Percentiles rank a stretch among this genome's conserved stretches.
These are phyloP conservation scores for Neocloeon triangulifer DNA, from an alignment of 1,140 invertebrate genomes.

Conservation along the genomic window DNA sequence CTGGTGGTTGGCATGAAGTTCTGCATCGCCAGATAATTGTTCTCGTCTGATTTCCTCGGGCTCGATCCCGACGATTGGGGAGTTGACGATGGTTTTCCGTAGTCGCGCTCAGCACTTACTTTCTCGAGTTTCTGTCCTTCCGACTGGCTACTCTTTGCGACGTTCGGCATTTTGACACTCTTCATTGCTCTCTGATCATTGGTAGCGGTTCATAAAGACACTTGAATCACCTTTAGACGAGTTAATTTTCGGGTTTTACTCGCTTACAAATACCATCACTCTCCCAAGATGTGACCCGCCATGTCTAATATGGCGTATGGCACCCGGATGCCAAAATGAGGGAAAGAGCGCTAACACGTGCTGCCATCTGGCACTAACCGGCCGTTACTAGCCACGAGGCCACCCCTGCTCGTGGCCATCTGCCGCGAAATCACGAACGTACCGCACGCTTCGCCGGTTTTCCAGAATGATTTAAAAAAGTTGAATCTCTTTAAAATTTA, in stretches of 20 bases:
- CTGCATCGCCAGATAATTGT: constrained; percentile 47
- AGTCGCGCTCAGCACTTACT: constrained; percentile 26
- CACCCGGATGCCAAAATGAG: constrained; percentile 1
- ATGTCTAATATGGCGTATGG: constrained; percentile 3
- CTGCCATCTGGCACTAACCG: too few relatives aligned
- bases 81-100: constrained; percentile 31
- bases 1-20: constrained; percentile 64
- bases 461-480: too few relatives aligned
- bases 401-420: too few relatives aligned
- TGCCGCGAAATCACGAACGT: too few relatives aligned
- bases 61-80: constrained; percentile 34
- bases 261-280: too few relatives aligned
- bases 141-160: constrained; percentile 44
- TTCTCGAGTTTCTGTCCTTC: constrained; percentile 56
- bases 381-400: too few relatives aligned
- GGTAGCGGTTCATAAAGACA: neutral
- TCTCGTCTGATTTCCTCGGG: constrained; percentile 51
- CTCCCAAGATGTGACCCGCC: constrained; percentile 2
- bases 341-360: too few relatives aligned
- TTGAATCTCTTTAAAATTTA: too few relatives aligned
- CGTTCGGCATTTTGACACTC: constrained; percentile 58
- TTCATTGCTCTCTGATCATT: neutral
- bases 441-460: too few relatives aligned
- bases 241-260: too few relatives aligned
- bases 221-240: constrained; percentile 2